Evolutionary conservation across 2,797 vertebrate species (phyloP), one percentile per base, ranked within the genome.

Genomic region (Leptoclinus maculatus): DNA sequence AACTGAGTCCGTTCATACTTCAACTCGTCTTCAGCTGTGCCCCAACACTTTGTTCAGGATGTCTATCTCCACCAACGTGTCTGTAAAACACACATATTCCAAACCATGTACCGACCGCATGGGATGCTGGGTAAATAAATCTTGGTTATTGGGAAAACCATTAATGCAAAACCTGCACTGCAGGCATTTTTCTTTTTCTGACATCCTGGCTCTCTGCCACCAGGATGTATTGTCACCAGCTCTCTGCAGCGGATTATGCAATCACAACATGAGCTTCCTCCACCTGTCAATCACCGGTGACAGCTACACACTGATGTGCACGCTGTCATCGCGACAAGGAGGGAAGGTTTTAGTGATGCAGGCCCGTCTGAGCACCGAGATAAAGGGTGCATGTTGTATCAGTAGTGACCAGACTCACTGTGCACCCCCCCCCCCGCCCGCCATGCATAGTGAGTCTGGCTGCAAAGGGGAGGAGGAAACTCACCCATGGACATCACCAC

Each of bases 401-500:
- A n/a, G 21, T 11, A 11, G 47, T 51, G 47, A 51, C 21, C 47
- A 51, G 4, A 51, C 49, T 2, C 11, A 23, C 47, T 51, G 51
- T 25, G 23, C 51, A 14, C 12, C n/a, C 49, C 11, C 10, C 49
- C 6, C 13, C 14, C 34, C 34, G 2, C 2, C 41, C 41, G 9
- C 21, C n/a, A 73, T 54, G n/a, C 53, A 74, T 54, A 12, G 23
- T 5, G 66, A 10, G 79, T 64, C 25, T 29, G 36, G 11, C 45
- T 38, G 76, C 65, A 32, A 36, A 64, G 56, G 69, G 51, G 41
- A 66, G 9, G 16, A 2, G 17, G 39, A 38, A 19, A 49, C 68
- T 49, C 57, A 76, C 51, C 27, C 76, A 29, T 58, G 14, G 9
- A 38, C 82, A 88, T 79, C 79, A 65, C 5, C 43, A 74, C 66